phyloP scores from a whole-genome alignment of 2,113 vertebrate genomes.

The Lates calcarifer region DNA sequence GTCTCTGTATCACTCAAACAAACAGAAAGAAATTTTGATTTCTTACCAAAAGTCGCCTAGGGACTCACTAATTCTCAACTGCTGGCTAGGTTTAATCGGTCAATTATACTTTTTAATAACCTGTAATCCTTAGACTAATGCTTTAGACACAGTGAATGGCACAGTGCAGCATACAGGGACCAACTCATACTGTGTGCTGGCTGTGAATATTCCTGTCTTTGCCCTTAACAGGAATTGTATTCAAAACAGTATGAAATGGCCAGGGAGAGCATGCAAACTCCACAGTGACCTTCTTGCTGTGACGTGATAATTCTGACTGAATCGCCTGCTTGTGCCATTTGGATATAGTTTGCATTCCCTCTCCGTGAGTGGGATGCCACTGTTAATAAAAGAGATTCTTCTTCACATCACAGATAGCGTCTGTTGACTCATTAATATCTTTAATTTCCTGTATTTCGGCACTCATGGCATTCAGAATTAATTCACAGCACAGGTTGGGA shows the following conservation, averaged over 20 bases:
- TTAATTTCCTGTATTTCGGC: slow-evolving; percentile 38
- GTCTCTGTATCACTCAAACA: neutral
- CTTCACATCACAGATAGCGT: neutral
- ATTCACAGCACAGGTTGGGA: slow-evolving; percentile 16
- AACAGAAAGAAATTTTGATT: neutral
- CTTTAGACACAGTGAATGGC: neutral
- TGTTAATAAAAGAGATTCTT: slow-evolving; percentile 17
- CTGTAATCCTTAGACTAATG: neutral
- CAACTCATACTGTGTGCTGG: too few relatives aligned
- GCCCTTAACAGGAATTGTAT: neutral
- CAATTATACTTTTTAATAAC: slow-evolving; percentile 14
- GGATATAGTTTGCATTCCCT: slow-evolving; percentile 2
- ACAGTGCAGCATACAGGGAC: neutral
- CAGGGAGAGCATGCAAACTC: neutral
- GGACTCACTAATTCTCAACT: neutral
- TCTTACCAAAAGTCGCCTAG: neutral
- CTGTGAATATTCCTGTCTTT: too few relatives aligned
- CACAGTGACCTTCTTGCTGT: neutral
- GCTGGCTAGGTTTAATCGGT: neutral
- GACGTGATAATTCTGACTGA: neutral
- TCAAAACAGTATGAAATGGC: slow-evolving; percentile 9
- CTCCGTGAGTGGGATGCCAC: slow-evolving; percentile 33
- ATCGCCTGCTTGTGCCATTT: slow-evolving; percentile 7
- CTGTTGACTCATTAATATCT: slow-evolving; percentile 33
- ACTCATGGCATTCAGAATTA: slow-evolving; percentile 5